Evolutionary conservation across 2,113 vertebrate genomes (phyloP), one percentile per base, ranked within the genome.

Genomic region (Melanotaenia duboulayi): DNA sequence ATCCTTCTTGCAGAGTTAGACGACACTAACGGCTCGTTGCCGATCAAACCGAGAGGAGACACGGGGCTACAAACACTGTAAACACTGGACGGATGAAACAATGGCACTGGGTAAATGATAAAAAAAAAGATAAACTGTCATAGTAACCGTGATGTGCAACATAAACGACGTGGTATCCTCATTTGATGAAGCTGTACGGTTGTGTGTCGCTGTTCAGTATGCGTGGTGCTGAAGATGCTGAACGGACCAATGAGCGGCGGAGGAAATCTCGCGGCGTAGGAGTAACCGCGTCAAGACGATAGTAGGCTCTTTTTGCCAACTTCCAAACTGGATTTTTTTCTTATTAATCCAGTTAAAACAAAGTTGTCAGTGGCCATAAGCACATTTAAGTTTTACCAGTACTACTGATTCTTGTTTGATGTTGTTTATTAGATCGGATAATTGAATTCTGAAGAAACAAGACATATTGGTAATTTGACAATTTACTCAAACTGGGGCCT

Each of bases 151-250:
- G 75, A 1, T 28, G 50, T 12, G 62, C 39, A 65, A 23, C 35
- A 35, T 48, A 11, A 25, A 48, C 54, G 35, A 46, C 55, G 61
- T 58, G 25, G 69, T 79, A 79, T 83, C 81, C 74, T 70, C 42
- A 0, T 54, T n/a, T 56, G 71, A 28, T 60, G 74, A 22, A 40
- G 83, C 85, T 71, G 83, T 72, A 7, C 23, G 79, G 75, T 71
- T 54, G 71, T 6, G 85, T 74, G 89, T 86, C 92, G 89, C 91
- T 92, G 91, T 93, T 87, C 91, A 87, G 76, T 51, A 71, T 88
- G 78, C 66, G 71, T 78, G 90, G 91, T 92, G 92, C 91, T 92
- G 91, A 92, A 91, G 81, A 70, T 80, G 87, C 80, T 71, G 62
- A 72, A 68, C 39, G 78, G 79, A 82, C 88, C 87, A 90, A 90